Evolutionary conservation across 2,113 vertebrate species (phyloP).

Genomic region (Donacobius atricapilla): DNA sequence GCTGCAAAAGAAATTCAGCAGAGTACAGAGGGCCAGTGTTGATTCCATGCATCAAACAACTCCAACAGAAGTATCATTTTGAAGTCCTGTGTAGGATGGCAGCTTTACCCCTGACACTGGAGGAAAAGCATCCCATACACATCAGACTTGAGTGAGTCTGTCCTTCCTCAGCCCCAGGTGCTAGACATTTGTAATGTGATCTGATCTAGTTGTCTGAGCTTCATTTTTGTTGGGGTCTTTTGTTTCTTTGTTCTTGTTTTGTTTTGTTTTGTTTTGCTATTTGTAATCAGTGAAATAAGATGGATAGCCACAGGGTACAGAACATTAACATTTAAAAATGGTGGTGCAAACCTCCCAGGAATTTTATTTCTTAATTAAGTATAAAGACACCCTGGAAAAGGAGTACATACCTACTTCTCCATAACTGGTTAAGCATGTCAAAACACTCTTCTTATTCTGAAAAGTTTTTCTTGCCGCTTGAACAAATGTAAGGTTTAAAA

Average conservation of each 20-base stretch:
- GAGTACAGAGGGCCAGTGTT: not conserved
- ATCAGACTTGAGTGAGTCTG: rapidly evolving
- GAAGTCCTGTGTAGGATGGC: not conserved
- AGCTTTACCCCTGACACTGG: not conserved
- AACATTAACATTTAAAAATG: not conserved
- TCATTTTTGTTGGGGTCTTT: not conserved
- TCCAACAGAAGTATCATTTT: not conserved
- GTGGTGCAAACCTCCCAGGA: not conserved
- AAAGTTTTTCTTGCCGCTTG: not conserved
- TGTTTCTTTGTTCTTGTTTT: too few relatives aligned
- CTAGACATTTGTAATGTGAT: not conserved
- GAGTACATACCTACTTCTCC: not conserved
- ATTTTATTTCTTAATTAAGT: not conserved
- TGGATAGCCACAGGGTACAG: not conserved
- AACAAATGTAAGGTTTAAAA: not conserved
- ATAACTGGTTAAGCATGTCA: not conserved
- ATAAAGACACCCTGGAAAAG: not conserved
- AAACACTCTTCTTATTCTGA: not conserved
- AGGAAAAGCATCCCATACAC: not conserved
- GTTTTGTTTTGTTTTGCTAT: not conserved
- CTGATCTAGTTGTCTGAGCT: not conserved
- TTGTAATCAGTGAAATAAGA: not conserved
- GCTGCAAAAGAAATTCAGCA: not conserved
- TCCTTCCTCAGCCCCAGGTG: not conserved
- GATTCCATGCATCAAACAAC: not conserved